Percentiles rank a stretch among this genome's conserved stretches.
Conservation (phyloP, 2,888 invertebrate genomes). For the Diploptera punctata region DNA sequence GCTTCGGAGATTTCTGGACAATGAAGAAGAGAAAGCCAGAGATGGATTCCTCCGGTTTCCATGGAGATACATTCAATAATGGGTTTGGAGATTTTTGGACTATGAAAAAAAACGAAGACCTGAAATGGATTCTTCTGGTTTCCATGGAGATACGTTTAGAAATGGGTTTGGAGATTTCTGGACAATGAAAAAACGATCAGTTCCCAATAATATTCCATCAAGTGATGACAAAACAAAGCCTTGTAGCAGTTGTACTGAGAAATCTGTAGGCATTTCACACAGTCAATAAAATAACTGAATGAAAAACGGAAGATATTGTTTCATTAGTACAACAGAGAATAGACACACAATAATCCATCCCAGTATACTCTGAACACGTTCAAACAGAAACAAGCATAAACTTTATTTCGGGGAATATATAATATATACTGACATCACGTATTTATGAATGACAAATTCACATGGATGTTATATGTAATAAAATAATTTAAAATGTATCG, state of each 20-base stretch:
- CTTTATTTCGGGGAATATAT: not conserved
- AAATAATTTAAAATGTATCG: no score
- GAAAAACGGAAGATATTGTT: not conserved
- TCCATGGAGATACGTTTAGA: slow-evolving; percentile 47
- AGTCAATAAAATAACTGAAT: not conserved
- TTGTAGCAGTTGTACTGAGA: not conserved
- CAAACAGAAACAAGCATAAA: not conserved
- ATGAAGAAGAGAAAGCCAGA: slow-evolving; percentile 45
- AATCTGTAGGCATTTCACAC: not conserved
- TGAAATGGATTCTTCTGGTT: slow-evolving; percentile 43
- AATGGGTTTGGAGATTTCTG: slow-evolving; percentile 47
- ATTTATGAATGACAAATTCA: no score
- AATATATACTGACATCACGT: no score
- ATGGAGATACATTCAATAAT: slow-evolving; percentile 46
- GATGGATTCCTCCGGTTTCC: slow-evolving; percentile 43
- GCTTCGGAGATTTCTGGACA: slow-evolving; percentile 46
- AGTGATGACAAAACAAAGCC: not conserved
- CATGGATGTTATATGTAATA: no score
- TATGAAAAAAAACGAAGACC: slow-evolving; percentile 44
- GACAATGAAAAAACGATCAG: slow-evolving; percentile 41
- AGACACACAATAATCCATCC: not conserved
- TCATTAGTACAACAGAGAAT: not conserved
- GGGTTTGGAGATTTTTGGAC: slow-evolving; percentile 47
- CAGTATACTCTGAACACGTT: not conserved
- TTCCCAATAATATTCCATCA: not conserved